A percentile compares a stretch with the other conserved stretches of the same genome.
These are phyloP conservation scores for Struthidea cinerea DNA, from an alignment of 2,113 vertebrate species.

Conservation along the genomic window DNA sequence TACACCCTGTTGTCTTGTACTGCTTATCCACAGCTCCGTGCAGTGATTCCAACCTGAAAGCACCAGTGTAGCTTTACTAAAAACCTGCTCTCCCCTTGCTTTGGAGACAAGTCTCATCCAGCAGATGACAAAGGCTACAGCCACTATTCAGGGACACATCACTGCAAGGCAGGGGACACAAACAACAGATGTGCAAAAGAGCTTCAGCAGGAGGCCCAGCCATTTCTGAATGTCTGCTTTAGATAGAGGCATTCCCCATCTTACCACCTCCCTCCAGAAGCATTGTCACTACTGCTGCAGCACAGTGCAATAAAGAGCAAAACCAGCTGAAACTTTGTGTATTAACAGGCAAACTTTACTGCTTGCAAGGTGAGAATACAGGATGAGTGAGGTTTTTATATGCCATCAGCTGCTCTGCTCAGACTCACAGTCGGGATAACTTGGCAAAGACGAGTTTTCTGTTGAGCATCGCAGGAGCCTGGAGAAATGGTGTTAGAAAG, in stretches of 20 bases:
- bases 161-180: not conserved
- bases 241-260: fast-evolving
- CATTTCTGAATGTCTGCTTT: not conserved
- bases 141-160: not conserved
- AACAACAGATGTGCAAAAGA: not conserved
- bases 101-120: not conserved
- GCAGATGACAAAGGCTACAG: not conserved
- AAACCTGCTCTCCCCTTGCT: not conserved
- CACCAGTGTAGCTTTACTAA: not conserved
- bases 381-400: not conserved
- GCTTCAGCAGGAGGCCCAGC: not conserved
- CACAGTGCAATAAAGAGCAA: not conserved
- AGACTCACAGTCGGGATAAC: not conserved
- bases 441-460: not conserved
- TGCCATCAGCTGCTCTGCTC: constrained; percentile 2
- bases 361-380: constrained; percentile 25
- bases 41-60: not conserved
- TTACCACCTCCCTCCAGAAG: not conserved
- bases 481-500: not conserved
- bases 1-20: not conserved
- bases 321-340: not conserved
- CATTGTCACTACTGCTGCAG: not conserved
- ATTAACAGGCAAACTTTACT: constrained; percentile 39
- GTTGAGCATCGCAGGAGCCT: not conserved
- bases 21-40: not conserved